These are phyloP conservation scores for Leptoteleia sp. DNA, from an alignment of 1,140 invertebrate genomes.

Conservation along the genomic window DNA sequence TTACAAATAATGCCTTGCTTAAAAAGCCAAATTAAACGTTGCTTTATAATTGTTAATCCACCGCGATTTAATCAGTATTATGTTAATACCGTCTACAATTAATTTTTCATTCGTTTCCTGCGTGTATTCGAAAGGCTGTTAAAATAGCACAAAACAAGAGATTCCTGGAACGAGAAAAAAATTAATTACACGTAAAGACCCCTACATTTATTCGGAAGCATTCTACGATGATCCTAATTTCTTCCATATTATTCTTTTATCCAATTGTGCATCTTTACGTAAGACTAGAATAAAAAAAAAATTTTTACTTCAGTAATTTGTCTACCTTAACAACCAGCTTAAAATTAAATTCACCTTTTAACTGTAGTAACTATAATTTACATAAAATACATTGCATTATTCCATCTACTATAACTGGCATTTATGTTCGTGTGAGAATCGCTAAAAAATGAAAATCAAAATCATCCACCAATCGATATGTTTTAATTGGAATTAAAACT, in stretches of 20 bases:
- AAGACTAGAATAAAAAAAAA: no score
- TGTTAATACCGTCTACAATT: slow-evolving; percentile 25
- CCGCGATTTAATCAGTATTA: slow-evolving; percentile 12
- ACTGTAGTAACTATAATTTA: neutral
- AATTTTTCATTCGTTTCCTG: slow-evolving; percentile 27
- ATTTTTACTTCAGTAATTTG: no score
- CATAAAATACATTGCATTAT: neutral
- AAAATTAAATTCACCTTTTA: neutral
- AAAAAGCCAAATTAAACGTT: slow-evolving; percentile 10
- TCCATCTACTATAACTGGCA: no score
- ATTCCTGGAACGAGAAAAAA: slow-evolving; percentile 9
- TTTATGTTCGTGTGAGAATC: neutral
- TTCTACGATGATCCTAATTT: neutral
- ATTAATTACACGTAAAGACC: slow-evolving; percentile 24
- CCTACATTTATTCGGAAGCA: neutral
- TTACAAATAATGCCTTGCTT: slow-evolving; percentile 10
- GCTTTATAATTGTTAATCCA: slow-evolving; percentile 23
- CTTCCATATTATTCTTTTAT: no score
- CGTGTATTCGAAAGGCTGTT: slow-evolving; percentile 10
- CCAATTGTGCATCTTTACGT: no score
- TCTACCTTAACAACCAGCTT: neutral
- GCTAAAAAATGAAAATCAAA: slow-evolving; percentile 10
- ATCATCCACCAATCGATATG: slow-evolving; percentile 4
- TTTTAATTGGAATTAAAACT: slow-evolving; percentile 14
- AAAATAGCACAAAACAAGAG: slow-evolving; percentile 15